These are phyloP conservation scores for Morpho achilles DNA, from an alignment of 2,888 invertebrate species.

Conservation along the genomic window DNA sequence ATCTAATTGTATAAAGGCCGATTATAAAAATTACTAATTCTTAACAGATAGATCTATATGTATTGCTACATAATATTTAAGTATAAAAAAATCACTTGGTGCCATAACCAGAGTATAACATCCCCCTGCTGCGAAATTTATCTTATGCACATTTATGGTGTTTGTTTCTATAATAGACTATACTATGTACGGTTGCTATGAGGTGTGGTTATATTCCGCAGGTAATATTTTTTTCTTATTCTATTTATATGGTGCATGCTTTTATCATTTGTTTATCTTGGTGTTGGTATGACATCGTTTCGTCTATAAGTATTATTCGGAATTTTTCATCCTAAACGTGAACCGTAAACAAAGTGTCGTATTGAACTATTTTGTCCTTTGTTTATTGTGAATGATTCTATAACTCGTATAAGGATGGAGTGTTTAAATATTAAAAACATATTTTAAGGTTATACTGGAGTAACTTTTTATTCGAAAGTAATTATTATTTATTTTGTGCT, in stretches of 20 bases:
- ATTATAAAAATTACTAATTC: neutral
- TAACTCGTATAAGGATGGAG: too few species aligned
- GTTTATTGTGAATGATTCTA: too few species aligned
- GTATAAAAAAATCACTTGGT: neutral
- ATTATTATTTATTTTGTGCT: too few species aligned
- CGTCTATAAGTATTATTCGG: conserved; percentile 8
- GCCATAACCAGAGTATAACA: conserved; percentile 17
- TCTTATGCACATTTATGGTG: conserved; percentile 54
- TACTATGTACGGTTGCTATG: conserved; percentile 32
- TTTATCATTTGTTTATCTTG: conserved; percentile 36
- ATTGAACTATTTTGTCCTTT: too few species aligned
- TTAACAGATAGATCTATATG: neutral
- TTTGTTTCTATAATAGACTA: conserved; percentile 47
- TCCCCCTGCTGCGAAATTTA: conserved; percentile 45
- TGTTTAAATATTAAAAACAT: too few species aligned
- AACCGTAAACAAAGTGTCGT: too few species aligned
- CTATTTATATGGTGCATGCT: conserved; percentile 35
- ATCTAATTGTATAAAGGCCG: neutral
- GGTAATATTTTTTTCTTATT: conserved; percentile 20
- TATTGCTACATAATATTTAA: neutral
- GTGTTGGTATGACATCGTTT: conserved; percentile 76
- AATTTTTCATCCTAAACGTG: too few species aligned
- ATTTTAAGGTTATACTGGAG: too few species aligned
- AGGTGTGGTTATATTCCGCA: conserved; percentile 48
- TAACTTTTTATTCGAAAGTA: too few species aligned